These are phyloP conservation scores for Criorhina ranunculi DNA, from an alignment of 2,888 invertebrate genomes.

Conservation along the genomic window DNA sequence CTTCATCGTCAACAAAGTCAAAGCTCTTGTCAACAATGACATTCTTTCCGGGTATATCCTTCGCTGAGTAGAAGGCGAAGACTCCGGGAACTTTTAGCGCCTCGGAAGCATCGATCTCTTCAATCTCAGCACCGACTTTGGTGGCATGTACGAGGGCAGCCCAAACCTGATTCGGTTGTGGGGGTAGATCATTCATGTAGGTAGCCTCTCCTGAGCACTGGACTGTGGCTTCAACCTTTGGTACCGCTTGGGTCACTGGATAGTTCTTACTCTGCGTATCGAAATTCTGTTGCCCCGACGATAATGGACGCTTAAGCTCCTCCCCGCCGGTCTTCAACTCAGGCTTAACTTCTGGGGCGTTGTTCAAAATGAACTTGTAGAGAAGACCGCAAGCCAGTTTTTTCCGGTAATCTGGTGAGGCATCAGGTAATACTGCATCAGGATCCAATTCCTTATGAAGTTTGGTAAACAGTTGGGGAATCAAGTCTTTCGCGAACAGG, in stretches of 20 bases:
- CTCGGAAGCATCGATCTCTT: constrained; percentile 85
- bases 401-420: constrained; percentile 88
- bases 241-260: constrained; percentile 90
- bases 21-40: constrained; percentile 80
- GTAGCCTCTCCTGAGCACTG: constrained; percentile 90
- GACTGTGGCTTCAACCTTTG: constrained; percentile 88
- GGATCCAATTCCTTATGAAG: constrained; percentile 88
- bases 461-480: constrained; percentile 85
- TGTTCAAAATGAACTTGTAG: constrained; percentile 88
- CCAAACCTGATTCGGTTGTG: constrained; percentile 87
- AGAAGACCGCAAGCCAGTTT: constrained; percentile 89
- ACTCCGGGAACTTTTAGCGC: constrained; percentile 88
- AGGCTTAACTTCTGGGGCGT: constrained; percentile 85
- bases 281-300: constrained; percentile 89
- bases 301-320: constrained; percentile 87
- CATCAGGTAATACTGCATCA: constrained; percentile 87
- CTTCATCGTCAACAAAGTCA: constrained; percentile 82
- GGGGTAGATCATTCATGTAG: constrained; percentile 89
- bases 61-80: constrained; percentile 86
- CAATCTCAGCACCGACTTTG: constrained; percentile 86
- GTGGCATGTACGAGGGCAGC: constrained; percentile 87
- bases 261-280: constrained; percentile 88
- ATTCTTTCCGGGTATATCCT: constrained; percentile 89
- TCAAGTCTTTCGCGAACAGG: constrained; percentile 84
- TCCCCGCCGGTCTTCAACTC: constrained; percentile 87